Conservation (phyloP, 2,113 vertebrate species). For the Seriola rivoliana region DNA sequence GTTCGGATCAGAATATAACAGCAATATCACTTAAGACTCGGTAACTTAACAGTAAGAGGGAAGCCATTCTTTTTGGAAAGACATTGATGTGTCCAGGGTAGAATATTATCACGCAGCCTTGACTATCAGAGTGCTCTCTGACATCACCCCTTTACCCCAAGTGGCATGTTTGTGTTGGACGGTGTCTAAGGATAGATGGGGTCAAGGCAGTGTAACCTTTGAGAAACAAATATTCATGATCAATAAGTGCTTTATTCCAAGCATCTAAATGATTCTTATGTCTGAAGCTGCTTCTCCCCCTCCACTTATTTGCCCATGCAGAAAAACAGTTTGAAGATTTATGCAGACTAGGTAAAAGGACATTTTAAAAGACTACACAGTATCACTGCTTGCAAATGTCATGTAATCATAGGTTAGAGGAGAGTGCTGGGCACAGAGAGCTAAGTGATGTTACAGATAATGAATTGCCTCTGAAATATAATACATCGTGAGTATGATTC, state of each 20-base stretch:
- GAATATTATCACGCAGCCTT: slow-evolving; percentile 40
- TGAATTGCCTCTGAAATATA: slow-evolving; percentile 83
- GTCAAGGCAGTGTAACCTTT: slow-evolving; percentile 83
- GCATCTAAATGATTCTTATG: slow-evolving; percentile 82
- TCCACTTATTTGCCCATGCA: slow-evolving; percentile 42
- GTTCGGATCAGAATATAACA: not conserved
- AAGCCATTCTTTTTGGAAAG: not conserved
- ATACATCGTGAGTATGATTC: slow-evolving; percentile 80
- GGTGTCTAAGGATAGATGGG: slow-evolving; percentile 79
- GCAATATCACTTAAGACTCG: not conserved
- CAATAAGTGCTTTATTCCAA: slow-evolving; percentile 84
- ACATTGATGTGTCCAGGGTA: not conserved
- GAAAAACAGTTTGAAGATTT: slow-evolving; percentile 75
- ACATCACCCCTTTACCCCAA: slow-evolving; percentile 73
- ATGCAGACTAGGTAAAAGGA: slow-evolving; percentile 78
- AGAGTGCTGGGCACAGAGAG: slow-evolving; percentile 69
- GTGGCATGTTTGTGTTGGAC: slow-evolving; percentile 76
- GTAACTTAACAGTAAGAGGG: not conserved
- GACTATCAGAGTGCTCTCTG: slow-evolving; percentile 57
- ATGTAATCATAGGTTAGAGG: slow-evolving; percentile 82
- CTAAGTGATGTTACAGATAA: slow-evolving; percentile 81
- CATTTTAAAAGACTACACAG: slow-evolving; percentile 79
- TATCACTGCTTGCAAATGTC: slow-evolving; percentile 81
- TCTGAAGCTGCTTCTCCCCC: slow-evolving; percentile 50
- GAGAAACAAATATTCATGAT: slow-evolving; percentile 87